A percentile compares a stretch with the other conserved stretches of the same genome.
Conservation (phyloP, 2,113 vertebrate genomes). For the Osmerus mordax region DNA sequence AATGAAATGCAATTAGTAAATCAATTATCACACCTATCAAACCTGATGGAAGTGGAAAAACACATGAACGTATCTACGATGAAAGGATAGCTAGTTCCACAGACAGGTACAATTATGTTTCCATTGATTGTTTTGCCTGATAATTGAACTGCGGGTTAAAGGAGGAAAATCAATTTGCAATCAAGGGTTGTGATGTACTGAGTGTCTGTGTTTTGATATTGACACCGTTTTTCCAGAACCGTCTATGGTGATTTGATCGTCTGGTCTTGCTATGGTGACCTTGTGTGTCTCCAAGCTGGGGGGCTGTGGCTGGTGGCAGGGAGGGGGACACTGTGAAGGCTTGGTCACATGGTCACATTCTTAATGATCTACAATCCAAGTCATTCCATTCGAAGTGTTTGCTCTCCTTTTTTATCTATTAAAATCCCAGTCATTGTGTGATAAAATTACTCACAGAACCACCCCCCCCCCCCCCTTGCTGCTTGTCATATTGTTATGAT, state of each 20-base stretch:
- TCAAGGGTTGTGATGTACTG: constrained; percentile 59
- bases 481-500: constrained; percentile 54
- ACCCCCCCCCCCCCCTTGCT: constrained; percentile 29
- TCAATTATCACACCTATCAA: constrained; percentile 66
- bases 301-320: too few species aligned
- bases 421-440: constrained; percentile 38
- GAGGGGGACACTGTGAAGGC: too few species aligned
- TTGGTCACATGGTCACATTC: background rate
- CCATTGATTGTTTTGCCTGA: constrained; percentile 54
- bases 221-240: constrained; percentile 40
- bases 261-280: constrained; percentile 37
- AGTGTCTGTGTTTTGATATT: constrained; percentile 30
- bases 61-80: constrained; percentile 37
- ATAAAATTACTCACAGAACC: constrained; percentile 44
- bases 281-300: too few species aligned
- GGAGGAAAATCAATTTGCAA: constrained; percentile 69
- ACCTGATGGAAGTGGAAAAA: constrained; percentile 57
- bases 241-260: too few species aligned
- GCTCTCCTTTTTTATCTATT: constrained; percentile 28
- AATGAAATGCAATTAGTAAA: constrained; percentile 72
- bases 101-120: constrained; percentile 53
- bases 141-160: constrained; percentile 63
- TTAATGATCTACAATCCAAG: background rate
- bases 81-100: constrained; percentile 36
- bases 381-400: constrained; percentile 15